phyloP scores from a whole-genome alignment of 2,888 invertebrate genomes.

The Zygogramma bicolorata region DNA sequence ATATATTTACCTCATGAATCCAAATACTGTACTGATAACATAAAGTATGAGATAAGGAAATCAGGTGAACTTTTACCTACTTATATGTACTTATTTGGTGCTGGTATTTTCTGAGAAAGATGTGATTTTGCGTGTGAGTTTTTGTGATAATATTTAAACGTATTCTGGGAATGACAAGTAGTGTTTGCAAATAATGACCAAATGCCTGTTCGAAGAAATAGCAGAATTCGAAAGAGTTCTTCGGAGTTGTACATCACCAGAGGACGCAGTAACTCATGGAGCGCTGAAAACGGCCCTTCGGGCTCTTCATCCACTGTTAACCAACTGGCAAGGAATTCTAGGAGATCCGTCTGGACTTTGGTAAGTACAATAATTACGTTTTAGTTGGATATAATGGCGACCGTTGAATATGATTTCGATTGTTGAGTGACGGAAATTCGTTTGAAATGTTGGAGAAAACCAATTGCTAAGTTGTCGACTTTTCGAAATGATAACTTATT shows the following conservation, averaged over 20 bases:
- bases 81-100: neutral
- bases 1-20: neutral
- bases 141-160: neutral
- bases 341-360: constrained; percentile 41
- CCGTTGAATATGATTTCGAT: too few relatives aligned
- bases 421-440: too few relatives aligned
- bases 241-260: constrained; percentile 29
- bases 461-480: too few relatives aligned
- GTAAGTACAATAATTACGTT: constrained; percentile 7
- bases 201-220: constrained; percentile 1
- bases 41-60: neutral
- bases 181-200: neutral
- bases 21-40: neutral
- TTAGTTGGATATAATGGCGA: too few relatives aligned
- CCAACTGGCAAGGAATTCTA: constrained; percentile 28
- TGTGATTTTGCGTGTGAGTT: neutral
- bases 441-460: too few relatives aligned
- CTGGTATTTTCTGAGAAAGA: neutral
- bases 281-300: neutral
- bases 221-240: neutral
- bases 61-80: neutral
- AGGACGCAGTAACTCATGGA: constrained; percentile 36
- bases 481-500: too few relatives aligned
- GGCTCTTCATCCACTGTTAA: constrained; percentile 11
- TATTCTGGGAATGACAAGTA: neutral